Evolutionary conservation across 2,113 vertebrate species (phyloP).

Genomic region (Larimichthys crocea): DNA sequence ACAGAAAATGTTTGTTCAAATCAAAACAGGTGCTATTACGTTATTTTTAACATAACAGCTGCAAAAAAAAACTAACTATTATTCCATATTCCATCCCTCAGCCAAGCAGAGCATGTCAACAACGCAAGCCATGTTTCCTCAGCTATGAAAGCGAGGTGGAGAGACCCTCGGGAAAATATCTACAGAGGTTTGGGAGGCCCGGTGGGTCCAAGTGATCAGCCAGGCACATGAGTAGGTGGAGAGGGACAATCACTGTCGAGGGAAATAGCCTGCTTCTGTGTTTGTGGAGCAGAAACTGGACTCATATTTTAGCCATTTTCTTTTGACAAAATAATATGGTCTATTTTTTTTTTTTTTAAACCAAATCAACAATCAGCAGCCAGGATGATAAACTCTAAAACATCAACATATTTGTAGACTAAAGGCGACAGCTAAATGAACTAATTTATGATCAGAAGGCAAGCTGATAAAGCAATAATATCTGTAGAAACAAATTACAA

Average conservation of each 20-base stretch:
- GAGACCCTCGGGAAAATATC: conserved; percentile 12
- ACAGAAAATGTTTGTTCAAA: not conserved
- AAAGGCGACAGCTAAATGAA: not conserved
- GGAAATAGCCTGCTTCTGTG: conserved; percentile 28
- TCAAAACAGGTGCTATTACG: not conserved
- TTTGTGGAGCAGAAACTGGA: conserved; percentile 3
- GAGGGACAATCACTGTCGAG: conserved; percentile 34
- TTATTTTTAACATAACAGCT: not conserved
- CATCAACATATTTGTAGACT: not conserved
- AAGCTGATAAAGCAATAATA: not conserved
- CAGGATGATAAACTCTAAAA: not conserved
- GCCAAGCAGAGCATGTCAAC: conserved; percentile 23
- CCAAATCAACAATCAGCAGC: conserved; percentile 3
- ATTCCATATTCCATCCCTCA: not conserved
- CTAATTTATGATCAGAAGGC: not conserved
- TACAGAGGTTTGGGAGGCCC: conserved; percentile 36
- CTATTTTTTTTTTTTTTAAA: conserved; percentile 4
- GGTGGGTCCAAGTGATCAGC: conserved; percentile 42
- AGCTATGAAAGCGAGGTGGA: not conserved
- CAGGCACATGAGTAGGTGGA: conserved; percentile 48
- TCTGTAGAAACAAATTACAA: not conserved
- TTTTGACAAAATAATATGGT: not conserved
- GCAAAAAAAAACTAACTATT: not conserved
- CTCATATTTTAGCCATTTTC: not conserved
- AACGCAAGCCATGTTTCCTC: conserved; percentile 27